These are phyloP conservation scores for Paratilapia polleni DNA, from an alignment of 2,113 vertebrate species.

Conservation along the genomic window DNA sequence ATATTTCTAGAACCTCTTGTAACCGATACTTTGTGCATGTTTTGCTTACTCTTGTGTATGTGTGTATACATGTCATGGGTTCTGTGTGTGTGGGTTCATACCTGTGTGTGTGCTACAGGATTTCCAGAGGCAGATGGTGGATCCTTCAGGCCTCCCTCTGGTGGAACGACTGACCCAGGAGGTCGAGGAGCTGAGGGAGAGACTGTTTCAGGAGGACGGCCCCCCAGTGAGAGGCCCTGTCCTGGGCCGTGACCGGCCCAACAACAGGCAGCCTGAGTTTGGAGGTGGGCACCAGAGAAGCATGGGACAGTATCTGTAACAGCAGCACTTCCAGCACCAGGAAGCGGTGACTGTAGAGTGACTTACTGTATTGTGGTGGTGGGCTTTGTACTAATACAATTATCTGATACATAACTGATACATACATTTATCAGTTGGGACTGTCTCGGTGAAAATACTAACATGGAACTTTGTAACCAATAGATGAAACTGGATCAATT, in stretches of 20 bases:
- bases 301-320: slow-evolving; percentile 85
- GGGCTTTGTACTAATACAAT: not conserved
- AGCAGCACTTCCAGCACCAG: slow-evolving; percentile 68
- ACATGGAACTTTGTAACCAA: not conserved
- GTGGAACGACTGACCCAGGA: slow-evolving; percentile 87
- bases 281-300: slow-evolving; percentile 95
- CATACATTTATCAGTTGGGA: not conserved
- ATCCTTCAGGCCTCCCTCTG: slow-evolving; percentile 86
- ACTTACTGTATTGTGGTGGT: not conserved
- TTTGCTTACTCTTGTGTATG: not conserved
- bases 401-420: no score
- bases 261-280: slow-evolving; percentile 77
- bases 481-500: rapidly evolving
- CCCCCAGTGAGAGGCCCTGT: slow-evolving; percentile 78
- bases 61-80: not conserved
- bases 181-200: slow-evolving; percentile 86
- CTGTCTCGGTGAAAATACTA: slow-evolving; percentile 13
- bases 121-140: slow-evolving; percentile 87
- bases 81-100: not conserved
- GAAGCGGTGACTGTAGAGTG: not conserved
- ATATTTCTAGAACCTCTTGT: not conserved
- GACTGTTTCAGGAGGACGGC: slow-evolving; percentile 68
- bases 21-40: not conserved
- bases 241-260: slow-evolving; percentile 78
- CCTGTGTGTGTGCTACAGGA: slow-evolving; percentile 77